Conservation (phyloP, 2,888 invertebrate genomes). For the Endomychus coccineus region DNA sequence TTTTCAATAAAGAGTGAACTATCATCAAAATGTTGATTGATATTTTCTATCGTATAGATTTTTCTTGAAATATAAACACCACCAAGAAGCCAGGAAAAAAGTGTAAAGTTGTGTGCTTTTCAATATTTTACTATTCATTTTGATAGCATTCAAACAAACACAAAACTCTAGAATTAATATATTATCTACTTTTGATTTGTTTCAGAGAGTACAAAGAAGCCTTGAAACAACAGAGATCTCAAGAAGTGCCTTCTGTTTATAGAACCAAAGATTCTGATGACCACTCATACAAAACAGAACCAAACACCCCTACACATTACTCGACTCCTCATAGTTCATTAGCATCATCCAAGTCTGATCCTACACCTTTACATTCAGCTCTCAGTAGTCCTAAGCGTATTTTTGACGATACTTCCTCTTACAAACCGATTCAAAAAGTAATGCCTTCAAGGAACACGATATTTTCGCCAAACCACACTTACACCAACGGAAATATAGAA, state of each 20-base stretch:
- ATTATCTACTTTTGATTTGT: conserved; percentile 25
- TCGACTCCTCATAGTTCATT: conserved; percentile 31
- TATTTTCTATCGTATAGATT: too few species aligned
- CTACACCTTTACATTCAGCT: conserved; percentile 44
- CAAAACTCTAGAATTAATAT: not conserved
- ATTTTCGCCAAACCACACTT: conserved; percentile 25
- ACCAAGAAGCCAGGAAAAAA: too few species aligned
- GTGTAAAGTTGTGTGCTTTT: not conserved
- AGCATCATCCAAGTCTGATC: conserved; percentile 46
- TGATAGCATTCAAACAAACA: not conserved
- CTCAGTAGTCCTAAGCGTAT: conserved; percentile 51
- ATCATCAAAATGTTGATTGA: too few species aligned
- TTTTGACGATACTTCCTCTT: conserved; percentile 48
- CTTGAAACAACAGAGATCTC: conserved; percentile 73
- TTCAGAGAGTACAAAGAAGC: conserved; percentile 85
- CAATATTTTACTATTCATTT: not conserved
- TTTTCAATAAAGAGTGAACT: too few species aligned
- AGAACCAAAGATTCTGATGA: conserved; percentile 55
- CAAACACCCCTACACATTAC: conserved; percentile 47
- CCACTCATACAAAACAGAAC: conserved; percentile 50
- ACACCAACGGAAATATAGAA: conserved; percentile 19
- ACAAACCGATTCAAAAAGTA: conserved; percentile 72
- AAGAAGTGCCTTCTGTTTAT: conserved; percentile 64
- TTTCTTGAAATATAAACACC: too few species aligned
- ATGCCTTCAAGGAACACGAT: conserved; percentile 61